Conservation (phyloP, 2,113 vertebrate species). For the Dicentrarchus labrax region DNA sequence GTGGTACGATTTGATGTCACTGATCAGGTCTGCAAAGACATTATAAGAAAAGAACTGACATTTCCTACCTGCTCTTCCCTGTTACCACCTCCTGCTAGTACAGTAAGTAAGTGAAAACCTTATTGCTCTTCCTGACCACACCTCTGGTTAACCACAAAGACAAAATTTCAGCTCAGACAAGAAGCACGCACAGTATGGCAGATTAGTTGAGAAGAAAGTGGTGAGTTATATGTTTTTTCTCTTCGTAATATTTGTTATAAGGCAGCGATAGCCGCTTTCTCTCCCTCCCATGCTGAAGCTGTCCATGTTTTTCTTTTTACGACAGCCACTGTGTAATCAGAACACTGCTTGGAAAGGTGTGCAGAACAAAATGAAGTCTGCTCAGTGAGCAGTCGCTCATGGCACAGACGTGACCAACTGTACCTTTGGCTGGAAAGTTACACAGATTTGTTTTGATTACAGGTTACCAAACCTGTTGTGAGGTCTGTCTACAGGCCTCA, state of each 20-base stretch:
- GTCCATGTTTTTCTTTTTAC: no score
- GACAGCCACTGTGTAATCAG: neutral
- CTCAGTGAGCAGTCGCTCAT: neutral
- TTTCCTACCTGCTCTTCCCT: neutral
- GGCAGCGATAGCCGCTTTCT: neutral
- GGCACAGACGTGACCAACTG: neutral
- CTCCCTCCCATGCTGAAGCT: no score
- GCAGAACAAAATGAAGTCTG: neutral
- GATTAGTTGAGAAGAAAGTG: neutral
- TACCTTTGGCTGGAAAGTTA: neutral
- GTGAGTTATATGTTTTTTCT: neutral
- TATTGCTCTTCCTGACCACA: no score
- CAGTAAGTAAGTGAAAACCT: no score
- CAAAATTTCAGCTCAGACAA: no score
- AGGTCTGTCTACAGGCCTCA: neutral
- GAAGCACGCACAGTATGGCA: no score
- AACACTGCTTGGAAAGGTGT: neutral
- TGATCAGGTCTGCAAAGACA: neutral
- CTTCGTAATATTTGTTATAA: neutral
- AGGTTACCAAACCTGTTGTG: conserved; percentile 14
- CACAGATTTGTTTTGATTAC: neutral
- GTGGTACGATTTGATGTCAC: neutral
- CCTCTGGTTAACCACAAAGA: no score
- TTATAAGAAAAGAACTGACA: neutral
- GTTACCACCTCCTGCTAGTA: neutral